Percentiles rank a stretch among this genome's conserved stretches.
Conservation (phyloP, 2,113 vertebrate genomes). For the Ranitomeya imitator region DNA sequence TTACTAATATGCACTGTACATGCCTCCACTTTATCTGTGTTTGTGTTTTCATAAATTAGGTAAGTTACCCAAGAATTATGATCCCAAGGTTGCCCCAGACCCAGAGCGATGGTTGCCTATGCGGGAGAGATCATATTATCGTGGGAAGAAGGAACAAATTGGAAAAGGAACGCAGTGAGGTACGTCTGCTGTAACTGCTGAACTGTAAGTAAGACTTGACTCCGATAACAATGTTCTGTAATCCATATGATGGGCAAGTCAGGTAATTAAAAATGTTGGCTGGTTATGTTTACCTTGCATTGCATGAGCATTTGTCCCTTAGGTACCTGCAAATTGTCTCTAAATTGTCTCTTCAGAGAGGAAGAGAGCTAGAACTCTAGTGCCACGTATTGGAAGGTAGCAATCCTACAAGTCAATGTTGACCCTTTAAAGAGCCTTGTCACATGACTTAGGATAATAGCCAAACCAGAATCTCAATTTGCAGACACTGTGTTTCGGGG, state of each 20-base stretch:
- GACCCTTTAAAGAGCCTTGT: too few relatives aligned
- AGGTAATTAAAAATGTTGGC: background rate
- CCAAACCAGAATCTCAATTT: too few relatives aligned
- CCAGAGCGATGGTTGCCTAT: slow-evolving; percentile 96
- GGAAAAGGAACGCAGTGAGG: slow-evolving; percentile 97
- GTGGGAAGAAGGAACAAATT: slow-evolving; percentile 94
- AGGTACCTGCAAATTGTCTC: too few relatives aligned
- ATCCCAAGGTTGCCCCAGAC: slow-evolving; percentile 90
- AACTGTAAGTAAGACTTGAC: slow-evolving; percentile 82
- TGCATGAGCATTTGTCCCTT: too few relatives aligned
- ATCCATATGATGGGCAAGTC: background rate
- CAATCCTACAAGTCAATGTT: too few relatives aligned
- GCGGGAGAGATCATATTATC: slow-evolving; percentile 92
- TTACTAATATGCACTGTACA: too few relatives aligned
- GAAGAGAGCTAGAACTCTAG: too few relatives aligned
- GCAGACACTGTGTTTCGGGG: too few relatives aligned
- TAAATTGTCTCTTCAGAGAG: too few relatives aligned
- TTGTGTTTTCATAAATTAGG: slow-evolving; percentile 71
- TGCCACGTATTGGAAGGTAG: too few relatives aligned
- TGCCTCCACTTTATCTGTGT: background rate
- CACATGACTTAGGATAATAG: too few relatives aligned
- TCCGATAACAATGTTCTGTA: background rate
- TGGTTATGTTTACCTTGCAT: background rate
- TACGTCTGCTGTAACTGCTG: slow-evolving; percentile 79
- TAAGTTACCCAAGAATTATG: slow-evolving; percentile 94